Base-by-base conservation (phyloP, 2,113 vertebrate genomes). In the Elephantulus edwardii region DNA sequence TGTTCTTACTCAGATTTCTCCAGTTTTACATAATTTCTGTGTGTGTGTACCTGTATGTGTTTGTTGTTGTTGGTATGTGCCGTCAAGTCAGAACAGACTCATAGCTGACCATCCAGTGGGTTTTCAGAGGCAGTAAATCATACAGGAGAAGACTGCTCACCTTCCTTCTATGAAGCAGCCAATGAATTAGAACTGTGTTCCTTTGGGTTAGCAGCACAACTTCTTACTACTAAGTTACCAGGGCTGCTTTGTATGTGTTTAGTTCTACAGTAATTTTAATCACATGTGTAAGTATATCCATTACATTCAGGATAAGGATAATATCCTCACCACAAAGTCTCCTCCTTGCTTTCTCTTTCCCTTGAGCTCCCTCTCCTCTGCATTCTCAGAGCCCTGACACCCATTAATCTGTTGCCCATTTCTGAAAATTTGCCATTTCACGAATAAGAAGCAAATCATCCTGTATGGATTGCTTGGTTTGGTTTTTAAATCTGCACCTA, bases 381-480 rank as follows among this genome's bases (percentile, higher is more conserved):
- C 50, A 52, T n/a, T 40, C 42, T 30, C 62, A 85, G 42, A 56
- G n/a, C 35, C 48, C 33, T 74, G 78, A 66, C 30, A 86, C 86
- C 35, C 58, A 60, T 26, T 60, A 26, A 60, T 26, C 58, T 60
- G 50, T 75, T 86, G 85, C 78, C 71, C 30, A 71, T 40, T 83
- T 94, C 44, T 94, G n/a, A 22, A 40, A 20, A 60, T 60, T 77
- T 42, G 74, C 66, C 62, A 93, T 40, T 81, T 93, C 22, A 68
- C 40, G 7, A 52, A 84, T 38, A n/a, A 80, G 78, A 52, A 54
- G 71, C 46, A 60, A 86, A 76, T 79, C 56, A 74, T 62, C 40
- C n/a, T 52, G 35, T 7, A 24, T 26, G 14, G 35, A 84, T 3
- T 4, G 42, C 48, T 11, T 81, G 52, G 2, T 9, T 2, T 80